Evolutionary conservation across 2,888 invertebrate species (phyloP).

Genomic region (Parnassius glacialis): DNA sequence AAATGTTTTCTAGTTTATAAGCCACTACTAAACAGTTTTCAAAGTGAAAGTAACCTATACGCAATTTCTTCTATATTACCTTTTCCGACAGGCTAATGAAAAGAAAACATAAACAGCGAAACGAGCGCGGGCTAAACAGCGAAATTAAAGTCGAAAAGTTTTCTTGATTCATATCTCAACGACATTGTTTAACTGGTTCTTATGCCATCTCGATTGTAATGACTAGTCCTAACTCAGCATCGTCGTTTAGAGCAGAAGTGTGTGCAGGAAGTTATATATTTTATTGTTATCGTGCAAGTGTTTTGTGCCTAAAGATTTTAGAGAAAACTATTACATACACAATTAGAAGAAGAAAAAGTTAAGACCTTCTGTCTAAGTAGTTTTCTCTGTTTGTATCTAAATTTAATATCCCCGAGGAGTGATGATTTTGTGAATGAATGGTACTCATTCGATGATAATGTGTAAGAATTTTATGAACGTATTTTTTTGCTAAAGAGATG

Average conservation of each 20-base stretch:
- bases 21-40: background rate
- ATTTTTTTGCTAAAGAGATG: too few species aligned
- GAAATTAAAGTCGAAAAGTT: slow-evolving; percentile 53
- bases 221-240: slow-evolving; percentile 27
- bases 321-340: background rate
- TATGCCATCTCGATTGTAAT: slow-evolving; percentile 39
- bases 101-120: background rate
- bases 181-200: slow-evolving; percentile 57
- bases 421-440: too few species aligned
- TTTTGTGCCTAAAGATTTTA: background rate
- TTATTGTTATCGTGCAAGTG: slow-evolving; percentile 4
- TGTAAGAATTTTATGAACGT: too few species aligned
- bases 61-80: background rate
- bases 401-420: too few species aligned
- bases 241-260: slow-evolving; percentile 5
- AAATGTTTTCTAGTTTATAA: too few species aligned
- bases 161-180: slow-evolving; percentile 55
- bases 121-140: slow-evolving; percentile 41
- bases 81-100: background rate
- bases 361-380: too few species aligned
- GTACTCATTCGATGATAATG: too few species aligned
- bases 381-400: too few species aligned
- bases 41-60: slow-evolving; percentile 3
- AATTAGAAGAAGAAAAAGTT: too few species aligned
- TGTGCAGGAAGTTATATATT: slow-evolving; percentile 8